Evolutionary conservation across 2,797 vertebrate genomes (phyloP).

Genomic region (Enteromius radiatus): DNA sequence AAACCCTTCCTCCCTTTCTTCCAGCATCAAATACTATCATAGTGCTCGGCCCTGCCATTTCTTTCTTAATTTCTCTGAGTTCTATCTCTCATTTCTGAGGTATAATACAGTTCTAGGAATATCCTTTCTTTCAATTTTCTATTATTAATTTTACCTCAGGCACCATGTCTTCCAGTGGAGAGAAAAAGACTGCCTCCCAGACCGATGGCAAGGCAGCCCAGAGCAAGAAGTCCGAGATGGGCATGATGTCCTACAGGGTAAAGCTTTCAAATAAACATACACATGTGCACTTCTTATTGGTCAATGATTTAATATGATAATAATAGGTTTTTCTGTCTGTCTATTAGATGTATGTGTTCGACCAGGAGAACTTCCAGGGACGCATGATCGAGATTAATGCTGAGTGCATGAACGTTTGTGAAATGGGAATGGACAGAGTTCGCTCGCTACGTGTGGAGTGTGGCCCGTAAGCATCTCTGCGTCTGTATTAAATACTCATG

Average conservation of each 20-base stretch:
- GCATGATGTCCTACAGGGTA: constrained; percentile 82
- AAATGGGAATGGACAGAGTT: constrained; percentile 84
- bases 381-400: constrained; percentile 83
- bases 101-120: background rate
- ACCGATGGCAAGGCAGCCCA: constrained; percentile 80
- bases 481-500: background rate
- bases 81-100: background rate
- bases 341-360: constrained; percentile 77
- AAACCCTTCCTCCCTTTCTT: background rate
- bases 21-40: background rate
- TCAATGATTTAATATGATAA: background rate
- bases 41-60: background rate
- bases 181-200: constrained; percentile 82
- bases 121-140: background rate
- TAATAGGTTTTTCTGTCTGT: background rate
- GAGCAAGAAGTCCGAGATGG: constrained; percentile 81
- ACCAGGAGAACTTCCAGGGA: constrained; percentile 88
- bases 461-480: constrained; percentile 77
- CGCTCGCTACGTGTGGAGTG: constrained; percentile 83
- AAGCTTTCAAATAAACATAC: constrained; percentile 37
- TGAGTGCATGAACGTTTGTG: constrained; percentile 84
- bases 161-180: constrained; percentile 81
- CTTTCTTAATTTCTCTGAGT: background rate
- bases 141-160: constrained; percentile 59
- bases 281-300: background rate